Evolutionary conservation across 2,888 invertebrate species (phyloP).

Genomic region (Steromphala cineraria): DNA sequence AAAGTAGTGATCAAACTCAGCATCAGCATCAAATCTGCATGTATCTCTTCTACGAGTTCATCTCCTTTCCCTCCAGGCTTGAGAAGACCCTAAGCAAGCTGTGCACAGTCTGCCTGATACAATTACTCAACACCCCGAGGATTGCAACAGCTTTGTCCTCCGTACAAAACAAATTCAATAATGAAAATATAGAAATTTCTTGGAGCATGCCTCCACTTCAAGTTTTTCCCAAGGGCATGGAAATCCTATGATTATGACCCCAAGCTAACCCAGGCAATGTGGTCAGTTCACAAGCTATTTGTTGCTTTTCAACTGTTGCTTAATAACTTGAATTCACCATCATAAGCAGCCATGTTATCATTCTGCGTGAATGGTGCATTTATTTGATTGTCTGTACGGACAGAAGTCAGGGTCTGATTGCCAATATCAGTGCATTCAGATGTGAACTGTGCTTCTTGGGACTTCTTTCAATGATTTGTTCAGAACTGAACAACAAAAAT

Average conservation of each 20-base stretch:
- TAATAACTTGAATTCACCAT: no score
- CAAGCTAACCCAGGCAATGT: neutral
- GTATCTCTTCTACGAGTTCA: no score
- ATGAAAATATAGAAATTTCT: neutral
- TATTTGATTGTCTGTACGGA: no score
- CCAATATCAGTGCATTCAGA: no score
- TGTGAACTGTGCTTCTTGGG: no score
- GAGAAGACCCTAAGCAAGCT: neutral
- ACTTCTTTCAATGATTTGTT: no score
- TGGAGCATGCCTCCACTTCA: neutral
- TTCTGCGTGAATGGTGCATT: no score
- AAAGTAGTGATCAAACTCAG: no score
- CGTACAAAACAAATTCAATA: neutral
- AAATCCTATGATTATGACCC: neutral
- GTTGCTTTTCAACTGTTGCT: neutral
- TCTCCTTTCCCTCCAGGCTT: neutral
- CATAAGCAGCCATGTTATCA: no score
- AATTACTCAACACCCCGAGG: neutral
- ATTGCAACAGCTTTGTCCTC: neutral
- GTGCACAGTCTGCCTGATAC: neutral
- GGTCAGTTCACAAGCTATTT: neutral
- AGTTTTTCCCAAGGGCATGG: neutral
- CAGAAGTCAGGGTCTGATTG: no score
- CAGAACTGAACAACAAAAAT: no score
- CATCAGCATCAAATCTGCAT: no score